Evolutionary conservation across 1,140 invertebrate species (phyloP).

Genomic region (Rhopalosiphum maidis): DNA sequence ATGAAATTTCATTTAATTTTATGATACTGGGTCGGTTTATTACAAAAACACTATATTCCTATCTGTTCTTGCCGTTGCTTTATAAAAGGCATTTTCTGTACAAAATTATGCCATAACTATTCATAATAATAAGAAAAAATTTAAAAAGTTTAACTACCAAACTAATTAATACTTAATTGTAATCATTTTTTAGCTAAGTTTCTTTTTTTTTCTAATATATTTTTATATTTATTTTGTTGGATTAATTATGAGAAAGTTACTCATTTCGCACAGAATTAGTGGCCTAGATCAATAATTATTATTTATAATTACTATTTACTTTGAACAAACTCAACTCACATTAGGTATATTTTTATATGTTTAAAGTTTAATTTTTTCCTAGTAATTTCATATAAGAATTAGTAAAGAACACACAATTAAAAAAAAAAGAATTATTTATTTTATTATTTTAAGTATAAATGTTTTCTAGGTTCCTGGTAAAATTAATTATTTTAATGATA

Average conservation of each 20-base stretch:
- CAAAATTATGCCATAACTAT: conserved; percentile 22
- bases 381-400: conserved; percentile 10
- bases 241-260: conserved; percentile 40
- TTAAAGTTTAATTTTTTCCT: conserved; percentile 26
- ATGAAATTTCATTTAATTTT: not conserved
- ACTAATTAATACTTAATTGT: conserved; percentile 36
- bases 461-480: conserved; percentile 37
- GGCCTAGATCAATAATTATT: conserved; percentile 46
- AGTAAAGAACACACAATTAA: not conserved
- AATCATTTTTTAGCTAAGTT: not conserved
- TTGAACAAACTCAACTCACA: conserved; percentile 33
- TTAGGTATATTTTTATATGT: conserved; percentile 52
- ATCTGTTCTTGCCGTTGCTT: conserved; percentile 33
- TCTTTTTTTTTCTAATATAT: conserved; percentile 21
- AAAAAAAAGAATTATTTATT: not conserved
- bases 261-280: conserved; percentile 23
- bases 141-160: not conserved
- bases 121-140: not conserved
- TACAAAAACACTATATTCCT: conserved; percentile 18
- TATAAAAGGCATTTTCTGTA: not conserved
- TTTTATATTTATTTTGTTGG: conserved; percentile 35
- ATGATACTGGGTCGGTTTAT: not conserved
- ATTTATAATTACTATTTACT: conserved; percentile 38
- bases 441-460: conserved; percentile 30
- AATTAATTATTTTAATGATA: conserved; percentile 20